Percentiles rank a stretch among this genome's conserved stretches.
phyloP scores from a whole-genome alignment of 2,113 vertebrate genomes.

The Apodemus sylvaticus region DNA sequence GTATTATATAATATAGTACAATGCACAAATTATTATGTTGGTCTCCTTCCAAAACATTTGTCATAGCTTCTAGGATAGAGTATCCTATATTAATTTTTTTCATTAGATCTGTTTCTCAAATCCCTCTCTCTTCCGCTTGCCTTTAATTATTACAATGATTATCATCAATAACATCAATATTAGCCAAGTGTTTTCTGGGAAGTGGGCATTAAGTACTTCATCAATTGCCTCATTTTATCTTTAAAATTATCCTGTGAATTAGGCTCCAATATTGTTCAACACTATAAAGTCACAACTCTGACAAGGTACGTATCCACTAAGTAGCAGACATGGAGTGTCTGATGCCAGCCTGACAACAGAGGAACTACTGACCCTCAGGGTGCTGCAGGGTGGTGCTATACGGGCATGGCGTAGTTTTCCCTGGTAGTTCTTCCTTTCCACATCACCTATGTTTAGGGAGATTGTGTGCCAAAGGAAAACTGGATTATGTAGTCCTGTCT shows the following conservation, averaged over 20 bases:
- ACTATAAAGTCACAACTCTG: not conserved
- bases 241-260: constrained; percentile 30
- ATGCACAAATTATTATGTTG: constrained; percentile 24
- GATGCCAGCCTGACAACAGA: not conserved
- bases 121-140: constrained; percentile 13
- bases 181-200: not conserved
- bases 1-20: constrained; percentile 23
- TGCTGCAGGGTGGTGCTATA: not conserved
- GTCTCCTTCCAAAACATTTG: not conserved
- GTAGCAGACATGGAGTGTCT: not conserved
- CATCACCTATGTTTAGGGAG: not conserved
- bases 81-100: not conserved
- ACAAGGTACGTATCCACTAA: not conserved
- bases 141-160: constrained; percentile 40
- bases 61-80: not conserved
- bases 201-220: not conserved
- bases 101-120: constrained; percentile 45
- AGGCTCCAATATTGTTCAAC: constrained; percentile 8
- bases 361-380: not conserved
- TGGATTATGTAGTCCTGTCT: not conserved
- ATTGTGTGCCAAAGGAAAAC: constrained; percentile 12
- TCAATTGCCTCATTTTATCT: constrained; percentile 37
- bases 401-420: not conserved
- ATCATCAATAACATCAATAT: not conserved
- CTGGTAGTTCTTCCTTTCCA: constrained; percentile 23